These are phyloP conservation scores for Scaptomyza graminum DNA, from an alignment of 1,140 invertebrate species.

Conservation along the genomic window DNA sequence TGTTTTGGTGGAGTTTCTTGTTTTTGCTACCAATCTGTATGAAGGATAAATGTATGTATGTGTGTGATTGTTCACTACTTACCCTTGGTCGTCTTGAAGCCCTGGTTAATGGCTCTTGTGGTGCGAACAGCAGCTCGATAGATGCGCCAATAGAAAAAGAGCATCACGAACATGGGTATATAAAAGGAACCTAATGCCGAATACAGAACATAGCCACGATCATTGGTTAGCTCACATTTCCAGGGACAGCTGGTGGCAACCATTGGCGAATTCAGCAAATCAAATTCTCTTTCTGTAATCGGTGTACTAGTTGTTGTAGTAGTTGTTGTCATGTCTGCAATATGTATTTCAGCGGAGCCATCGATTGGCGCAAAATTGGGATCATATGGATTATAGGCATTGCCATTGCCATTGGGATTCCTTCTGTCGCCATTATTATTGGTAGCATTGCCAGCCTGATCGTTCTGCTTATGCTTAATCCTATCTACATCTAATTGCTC, in stretches of 20 bases:
- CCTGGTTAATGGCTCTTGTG: conserved; percentile 88
- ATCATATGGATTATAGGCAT: conserved; percentile 77
- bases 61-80: conserved; percentile 38
- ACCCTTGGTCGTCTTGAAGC: conserved; percentile 96
- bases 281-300: conserved; percentile 52
- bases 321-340: conserved; percentile 48
- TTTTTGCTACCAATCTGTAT: conserved; percentile 13
- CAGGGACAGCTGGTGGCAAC: conserved; percentile 88
- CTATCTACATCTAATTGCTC: conserved; percentile 71
- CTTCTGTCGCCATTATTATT: no score
- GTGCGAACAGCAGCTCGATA: conserved; percentile 92
- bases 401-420: conserved; percentile 29
- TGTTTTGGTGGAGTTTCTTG: conserved; percentile 15
- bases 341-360: conserved; percentile 59
- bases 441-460: no score
- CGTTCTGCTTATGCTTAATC: conserved; percentile 61
- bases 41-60: neutral
- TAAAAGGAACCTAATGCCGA: conserved; percentile 96
- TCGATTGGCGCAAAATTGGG: conserved; percentile 68
- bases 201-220: conserved; percentile 94
- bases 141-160: conserved; percentile 95
- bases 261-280: conserved; percentile 44
- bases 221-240: conserved; percentile 95
- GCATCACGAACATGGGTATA: conserved; percentile 96
- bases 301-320: conserved; percentile 29